These are phyloP conservation scores for Drosophila tsacasi DNA, from an alignment of 1,140 invertebrate species.

Conservation along the genomic window DNA sequence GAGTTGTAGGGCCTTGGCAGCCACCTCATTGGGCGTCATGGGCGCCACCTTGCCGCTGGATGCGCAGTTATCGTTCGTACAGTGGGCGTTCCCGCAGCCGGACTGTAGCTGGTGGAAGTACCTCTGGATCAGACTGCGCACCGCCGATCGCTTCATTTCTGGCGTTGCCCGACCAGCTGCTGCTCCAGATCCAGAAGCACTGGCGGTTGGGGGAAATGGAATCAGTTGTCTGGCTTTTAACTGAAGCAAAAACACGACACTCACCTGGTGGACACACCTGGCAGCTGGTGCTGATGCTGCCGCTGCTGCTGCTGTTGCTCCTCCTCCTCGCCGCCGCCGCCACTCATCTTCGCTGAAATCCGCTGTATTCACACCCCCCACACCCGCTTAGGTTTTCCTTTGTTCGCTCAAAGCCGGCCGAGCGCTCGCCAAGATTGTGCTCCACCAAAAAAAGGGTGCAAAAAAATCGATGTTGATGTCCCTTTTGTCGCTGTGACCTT, in stretches of 20 bases:
- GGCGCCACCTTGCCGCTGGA: slow-evolving; percentile 94
- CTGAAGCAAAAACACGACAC: not conserved
- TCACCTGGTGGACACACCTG: slow-evolving; percentile 75
- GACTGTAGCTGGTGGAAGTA: slow-evolving; percentile 97
- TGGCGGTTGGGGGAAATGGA: slow-evolving; percentile 7
- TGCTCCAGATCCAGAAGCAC: slow-evolving; percentile 62
- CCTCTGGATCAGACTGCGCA: slow-evolving; percentile 94
- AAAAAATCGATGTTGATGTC: slow-evolving; percentile 81
- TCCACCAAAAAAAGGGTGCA: slow-evolving; percentile 69
- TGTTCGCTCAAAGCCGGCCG: slow-evolving; percentile 52
- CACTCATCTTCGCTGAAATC: slow-evolving; percentile 59
- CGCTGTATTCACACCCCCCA: slow-evolving; percentile 17
- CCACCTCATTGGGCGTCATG: slow-evolving; percentile 94
- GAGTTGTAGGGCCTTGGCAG: slow-evolving; percentile 93
- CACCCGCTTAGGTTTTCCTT: slow-evolving; percentile 36
- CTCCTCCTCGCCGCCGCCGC: slow-evolving; percentile 53
- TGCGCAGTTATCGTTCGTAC: slow-evolving; percentile 94
- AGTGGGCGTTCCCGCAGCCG: slow-evolving; percentile 94
- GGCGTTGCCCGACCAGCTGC: slow-evolving; percentile 81
- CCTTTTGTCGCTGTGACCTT: slow-evolving; percentile 52
- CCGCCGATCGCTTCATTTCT: slow-evolving; percentile 95
- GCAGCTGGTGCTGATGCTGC: slow-evolving; percentile 60
- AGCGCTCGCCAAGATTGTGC: slow-evolving; percentile 45
- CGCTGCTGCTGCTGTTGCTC: slow-evolving; percentile 55
- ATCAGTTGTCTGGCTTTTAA: not conserved